A percentile compares a stretch with the other conserved stretches of the same genome.
phyloP scores from a whole-genome alignment of 2,797 vertebrate genomes.

The Chrysolophus pictus region DNA sequence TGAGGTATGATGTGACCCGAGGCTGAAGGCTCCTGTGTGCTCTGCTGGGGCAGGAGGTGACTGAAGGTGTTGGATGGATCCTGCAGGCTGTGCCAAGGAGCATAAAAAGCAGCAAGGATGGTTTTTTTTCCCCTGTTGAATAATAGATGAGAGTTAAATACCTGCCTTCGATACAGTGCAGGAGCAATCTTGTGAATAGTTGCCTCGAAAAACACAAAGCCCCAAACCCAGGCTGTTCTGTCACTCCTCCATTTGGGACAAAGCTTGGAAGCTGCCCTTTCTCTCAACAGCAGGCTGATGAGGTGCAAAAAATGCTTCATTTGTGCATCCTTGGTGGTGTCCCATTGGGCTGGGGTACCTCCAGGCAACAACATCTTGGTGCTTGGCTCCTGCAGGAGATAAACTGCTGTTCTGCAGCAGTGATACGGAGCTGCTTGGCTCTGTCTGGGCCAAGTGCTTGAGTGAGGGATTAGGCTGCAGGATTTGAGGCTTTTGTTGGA shows the following conservation, averaged over 20 bases:
- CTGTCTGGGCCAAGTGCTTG: rapidly evolving
- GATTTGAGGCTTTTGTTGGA: rapidly evolving
- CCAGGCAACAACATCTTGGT: neutral
- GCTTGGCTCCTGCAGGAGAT: neutral
- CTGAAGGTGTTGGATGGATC: neutral
- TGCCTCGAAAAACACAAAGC: neutral
- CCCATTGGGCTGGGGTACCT: rapidly evolving
- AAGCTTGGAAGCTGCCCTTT: neutral
- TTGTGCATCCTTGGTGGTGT: neutral
- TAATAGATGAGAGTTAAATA: slow-evolving; percentile 20
- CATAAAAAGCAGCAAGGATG: neutral
- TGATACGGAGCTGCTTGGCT: neutral
- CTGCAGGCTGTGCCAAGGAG: neutral
- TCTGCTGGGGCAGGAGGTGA: neutral
- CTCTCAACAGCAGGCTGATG: neutral
- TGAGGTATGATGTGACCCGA: neutral
- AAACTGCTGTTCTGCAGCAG: rapidly evolving
- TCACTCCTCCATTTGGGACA: neutral
- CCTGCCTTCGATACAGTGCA: slow-evolving; percentile 7
- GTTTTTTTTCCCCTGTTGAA: rapidly evolving
- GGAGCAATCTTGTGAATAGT: neutral
- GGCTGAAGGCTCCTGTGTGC: neutral
- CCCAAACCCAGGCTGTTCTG: neutral
- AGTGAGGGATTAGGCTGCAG: neutral
- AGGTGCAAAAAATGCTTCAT: neutral